Conservation (phyloP, 2,113 vertebrate species). For the Lichenostomus cassidix region DNA sequence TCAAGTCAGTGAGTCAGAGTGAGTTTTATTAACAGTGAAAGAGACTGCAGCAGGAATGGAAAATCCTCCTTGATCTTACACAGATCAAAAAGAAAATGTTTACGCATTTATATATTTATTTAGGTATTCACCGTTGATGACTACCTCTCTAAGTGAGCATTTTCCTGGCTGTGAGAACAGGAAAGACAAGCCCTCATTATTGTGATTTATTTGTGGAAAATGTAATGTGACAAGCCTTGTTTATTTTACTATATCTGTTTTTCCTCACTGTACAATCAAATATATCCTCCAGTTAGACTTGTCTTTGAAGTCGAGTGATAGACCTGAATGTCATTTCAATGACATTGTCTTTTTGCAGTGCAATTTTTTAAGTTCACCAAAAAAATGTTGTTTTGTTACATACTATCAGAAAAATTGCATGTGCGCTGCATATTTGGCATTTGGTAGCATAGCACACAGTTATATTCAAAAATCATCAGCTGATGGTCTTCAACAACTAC, state of each 20-base stretch:
- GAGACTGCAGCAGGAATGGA: background rate
- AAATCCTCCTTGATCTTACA: slow-evolving; percentile 4
- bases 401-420: background rate
- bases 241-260: slow-evolving; percentile 16
- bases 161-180: background rate
- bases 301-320: background rate
- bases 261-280: background rate
- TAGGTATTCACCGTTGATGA: background rate
- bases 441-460: background rate
- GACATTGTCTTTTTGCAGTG: background rate
- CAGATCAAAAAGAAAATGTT: slow-evolving; percentile 20
- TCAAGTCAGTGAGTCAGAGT: background rate
- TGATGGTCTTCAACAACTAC: background rate
- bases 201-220: slow-evolving; percentile 34
- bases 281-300: background rate
- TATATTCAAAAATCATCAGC: background rate
- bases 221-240: background rate
- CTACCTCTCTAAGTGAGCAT: background rate
- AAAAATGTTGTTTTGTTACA: background rate
- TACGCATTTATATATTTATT: background rate
- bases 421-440: background rate
- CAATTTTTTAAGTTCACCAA: background rate
- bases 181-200: background rate
- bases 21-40: background rate
- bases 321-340: background rate